Conservation (phyloP, 2,113 vertebrate genomes). For the Upupa epops region DNA sequence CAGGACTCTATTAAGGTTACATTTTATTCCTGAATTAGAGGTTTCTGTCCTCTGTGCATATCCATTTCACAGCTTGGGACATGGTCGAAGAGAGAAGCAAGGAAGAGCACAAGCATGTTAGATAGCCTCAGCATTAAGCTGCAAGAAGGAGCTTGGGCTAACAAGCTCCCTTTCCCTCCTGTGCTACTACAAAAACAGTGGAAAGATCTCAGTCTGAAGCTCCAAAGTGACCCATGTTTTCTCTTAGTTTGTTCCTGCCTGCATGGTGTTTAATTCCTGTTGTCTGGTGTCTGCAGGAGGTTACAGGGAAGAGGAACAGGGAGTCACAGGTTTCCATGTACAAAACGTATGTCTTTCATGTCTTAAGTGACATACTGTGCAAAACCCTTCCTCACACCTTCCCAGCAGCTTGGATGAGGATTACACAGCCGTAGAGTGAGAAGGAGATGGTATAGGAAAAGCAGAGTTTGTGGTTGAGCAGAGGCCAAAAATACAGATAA, state of each 20-base stretch:
- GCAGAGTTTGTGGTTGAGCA: not conserved
- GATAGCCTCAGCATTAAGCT: not conserved
- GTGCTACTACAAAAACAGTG: fast-evolving
- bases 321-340: not conserved
- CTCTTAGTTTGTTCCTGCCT: not conserved
- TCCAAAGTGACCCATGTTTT: not conserved
- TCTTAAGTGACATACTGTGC: not conserved
- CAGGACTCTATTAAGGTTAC: not conserved
- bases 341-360: not conserved
- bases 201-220: not conserved
- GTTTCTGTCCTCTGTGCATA: conserved; percentile 35
- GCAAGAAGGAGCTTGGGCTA: not conserved
- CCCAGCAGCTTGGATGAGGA: not conserved
- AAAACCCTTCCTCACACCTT: not conserved
- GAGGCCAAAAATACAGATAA: not conserved
- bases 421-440: not conserved
- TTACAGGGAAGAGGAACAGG: not conserved
- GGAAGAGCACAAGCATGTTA: not conserved
- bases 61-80: conserved; percentile 30
- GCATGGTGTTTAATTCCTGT: not conserved
- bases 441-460: not conserved
- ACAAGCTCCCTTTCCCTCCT: not conserved
- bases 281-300: not conserved
- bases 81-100: not conserved
- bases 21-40: not conserved